Base-by-base conservation (phyloP, 2,113 vertebrate species). In the Casuarius casuarius region DNA sequence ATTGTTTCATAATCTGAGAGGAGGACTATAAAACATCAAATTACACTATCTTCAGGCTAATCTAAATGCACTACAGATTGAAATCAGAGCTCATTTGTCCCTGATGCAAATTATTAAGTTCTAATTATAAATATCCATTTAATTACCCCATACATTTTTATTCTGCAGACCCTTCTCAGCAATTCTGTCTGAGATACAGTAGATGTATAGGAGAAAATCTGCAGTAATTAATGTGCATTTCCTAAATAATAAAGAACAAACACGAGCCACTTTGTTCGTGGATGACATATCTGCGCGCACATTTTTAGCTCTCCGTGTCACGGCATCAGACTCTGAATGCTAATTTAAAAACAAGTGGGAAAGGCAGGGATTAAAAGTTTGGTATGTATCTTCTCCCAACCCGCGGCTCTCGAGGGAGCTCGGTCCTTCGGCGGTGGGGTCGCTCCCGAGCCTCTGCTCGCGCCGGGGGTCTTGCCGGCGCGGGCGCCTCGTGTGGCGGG, bases 101-200 rank as follows among this genome's bases (percentile, higher is more conserved):
- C 97, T 94, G 97, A 98, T 98, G 98, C 97, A 98, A 98, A 98
- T 98, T 98, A 98, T 98, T 98, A 98, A 98, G 96, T 98, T 98
- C 98, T 98, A 98, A 98, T 98, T 98, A 98, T 98, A 98, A 98
- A 98, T 98, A 98, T 98, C 95, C 96, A 97, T 98, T 98, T 98
- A 98, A 98, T 98, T 98, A 98, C 97, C 86, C 97, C 96, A 97
- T 98, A 98, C 98, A 94, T 98, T 98, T 98, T 98, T 98, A 97
- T 98, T 98, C 98, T 97, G 94, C 59, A 93, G 97, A 97, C 94
- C 74, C 95, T 97, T 98, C 97, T 98, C 97, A 98, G 97, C 97
- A 96, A 92, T 97, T 98, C 97, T 97, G 97, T 97, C 97, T 97
- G 97, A 73, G 77, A 89, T 73, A 92, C 93, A 94, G 95, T 94